Evolutionary conservation across 1,140 invertebrate genomes (phyloP).

Genomic region (Lethocerus indicus): DNA sequence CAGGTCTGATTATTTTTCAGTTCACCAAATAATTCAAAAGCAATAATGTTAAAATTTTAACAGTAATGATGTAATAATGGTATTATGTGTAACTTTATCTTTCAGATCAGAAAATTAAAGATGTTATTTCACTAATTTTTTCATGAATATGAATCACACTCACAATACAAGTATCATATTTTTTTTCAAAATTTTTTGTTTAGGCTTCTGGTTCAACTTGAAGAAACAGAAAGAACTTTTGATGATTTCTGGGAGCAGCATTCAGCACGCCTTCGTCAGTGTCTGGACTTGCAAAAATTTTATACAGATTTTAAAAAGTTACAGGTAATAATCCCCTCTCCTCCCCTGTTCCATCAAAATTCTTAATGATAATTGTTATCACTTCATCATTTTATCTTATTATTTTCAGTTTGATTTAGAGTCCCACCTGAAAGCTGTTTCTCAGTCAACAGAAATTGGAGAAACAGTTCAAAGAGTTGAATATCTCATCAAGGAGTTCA

Average conservation of each 20-base stretch:
- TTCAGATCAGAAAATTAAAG: background rate
- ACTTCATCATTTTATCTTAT: background rate
- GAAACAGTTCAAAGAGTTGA: conserved; percentile 66
- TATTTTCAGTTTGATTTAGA: conserved; percentile 39
- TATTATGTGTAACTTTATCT: background rate
- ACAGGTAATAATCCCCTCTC: conserved; percentile 27
- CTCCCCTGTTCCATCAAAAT: background rate
- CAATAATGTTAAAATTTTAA: too few relatives aligned
- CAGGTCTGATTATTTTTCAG: too few relatives aligned
- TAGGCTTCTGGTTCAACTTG: conserved; percentile 80
- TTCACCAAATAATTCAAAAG: too few relatives aligned
- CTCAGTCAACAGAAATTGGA: conserved; percentile 71
- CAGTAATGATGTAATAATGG: too few relatives aligned
- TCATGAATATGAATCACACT: too few relatives aligned
- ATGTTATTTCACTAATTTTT: background rate
- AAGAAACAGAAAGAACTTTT: conserved; percentile 87
- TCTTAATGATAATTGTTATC: background rate
- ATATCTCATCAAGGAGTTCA: conserved; percentile 54
- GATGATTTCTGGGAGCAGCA: conserved; percentile 87
- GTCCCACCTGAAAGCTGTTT: conserved; percentile 49
- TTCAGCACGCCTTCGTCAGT: conserved; percentile 70
- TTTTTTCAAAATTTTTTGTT: too few relatives aligned
- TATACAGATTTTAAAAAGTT: conserved; percentile 75
- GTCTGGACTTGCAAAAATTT: conserved; percentile 74
- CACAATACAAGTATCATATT: too few relatives aligned